Base-by-base conservation (phyloP, 2,113 vertebrate genomes). In the Uropsilus gracilis region DNA sequence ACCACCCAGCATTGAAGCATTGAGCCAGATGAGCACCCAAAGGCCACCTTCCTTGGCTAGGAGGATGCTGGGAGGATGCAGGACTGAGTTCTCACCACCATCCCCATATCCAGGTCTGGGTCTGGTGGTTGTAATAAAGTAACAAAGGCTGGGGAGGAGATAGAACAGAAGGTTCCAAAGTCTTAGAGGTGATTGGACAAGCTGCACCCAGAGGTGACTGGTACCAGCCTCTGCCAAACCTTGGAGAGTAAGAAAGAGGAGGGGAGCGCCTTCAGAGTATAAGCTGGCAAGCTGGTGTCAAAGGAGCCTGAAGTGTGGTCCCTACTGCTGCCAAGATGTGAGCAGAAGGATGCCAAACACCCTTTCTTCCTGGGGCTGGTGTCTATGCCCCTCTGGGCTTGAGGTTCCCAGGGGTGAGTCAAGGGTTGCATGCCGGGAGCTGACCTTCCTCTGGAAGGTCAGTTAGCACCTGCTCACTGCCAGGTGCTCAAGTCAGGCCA, bases 41-140 rank as follows among this genome's bases (percentile, higher is more conserved):
- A 71, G 30, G 24, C 39, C 50, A 24, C 13, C 18, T 42, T 50
- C 37, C 66, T 53, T 76, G 59, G 57, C 46, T 11, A 22, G 68
- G 84, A 34, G 63, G 30, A 7, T 28, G 32, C 20, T 55, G 53
- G 46, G 28, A 26, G 26, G 75, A 32, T 39, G 59, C 53, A 66
- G 42, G 24, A 0, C 50, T 32, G 50, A 48, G 32, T 22, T n/a
- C 50, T 28, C 20, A n/a, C 12, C 12, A 1, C 28, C n/a, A 26
- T 17, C 1, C 20, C 4, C 7, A 0, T 18, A 22, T 9, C 8
- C 3, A 0, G 14, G 86, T 22, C 68, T 59, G 61, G 13, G 22
- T 42, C 14, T 42, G 22, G 39, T 28, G 18, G 42, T 34, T 3
- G 59, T 14, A 50, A 46, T 72, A 89, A 81, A 4, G 59, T 14